Conservation (phyloP, 2,888 invertebrate genomes). For the Gymnoscelis rufifasciata region DNA sequence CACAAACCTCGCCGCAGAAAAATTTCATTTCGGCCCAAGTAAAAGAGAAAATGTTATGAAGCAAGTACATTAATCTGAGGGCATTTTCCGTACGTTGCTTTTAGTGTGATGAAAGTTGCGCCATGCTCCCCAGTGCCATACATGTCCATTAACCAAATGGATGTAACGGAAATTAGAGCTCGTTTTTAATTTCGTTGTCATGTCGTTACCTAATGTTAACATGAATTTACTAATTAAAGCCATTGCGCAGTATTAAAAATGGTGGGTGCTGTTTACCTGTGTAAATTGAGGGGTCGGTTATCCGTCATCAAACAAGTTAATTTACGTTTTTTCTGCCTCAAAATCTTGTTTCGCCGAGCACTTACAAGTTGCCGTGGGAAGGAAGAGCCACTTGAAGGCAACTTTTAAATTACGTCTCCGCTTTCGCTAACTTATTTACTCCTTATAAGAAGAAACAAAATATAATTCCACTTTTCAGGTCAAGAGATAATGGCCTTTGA, state of each 20-base stretch:
- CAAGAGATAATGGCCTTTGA: slow-evolving; percentile 77
- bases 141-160: slow-evolving; percentile 76
- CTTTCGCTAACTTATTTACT: slow-evolving; percentile 71
- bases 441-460: slow-evolving; percentile 73
- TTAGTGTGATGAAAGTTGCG: slow-evolving; percentile 75
- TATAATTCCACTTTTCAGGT: slow-evolving; percentile 76
- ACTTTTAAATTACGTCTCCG: slow-evolving; percentile 72
- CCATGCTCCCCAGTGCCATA: slow-evolving; percentile 67
- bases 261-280: slow-evolving; percentile 20
- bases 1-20: slow-evolving; percentile 20
- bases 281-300: slow-evolving; percentile 27
- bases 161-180: slow-evolving; percentile 67
- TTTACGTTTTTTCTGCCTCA: slow-evolving; percentile 43
- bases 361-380: slow-evolving; percentile 48
- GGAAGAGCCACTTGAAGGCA: slow-evolving; percentile 56
- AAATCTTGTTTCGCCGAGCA: slow-evolving; percentile 49
- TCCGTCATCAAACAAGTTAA: slow-evolving; percentile 42
- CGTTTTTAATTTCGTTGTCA: slow-evolving; percentile 74
- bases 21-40: slow-evolving; percentile 28
- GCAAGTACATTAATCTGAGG: slow-evolving; percentile 71
- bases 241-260: slow-evolving; percentile 33
- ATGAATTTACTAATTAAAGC: slow-evolving; percentile 50
- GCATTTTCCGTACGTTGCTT: slow-evolving; percentile 72
- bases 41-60: slow-evolving; percentile 57
- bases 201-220: slow-evolving; percentile 59